Evolutionary conservation across 2,888 invertebrate species (phyloP).

Genomic region (Macaria notata): DNA sequence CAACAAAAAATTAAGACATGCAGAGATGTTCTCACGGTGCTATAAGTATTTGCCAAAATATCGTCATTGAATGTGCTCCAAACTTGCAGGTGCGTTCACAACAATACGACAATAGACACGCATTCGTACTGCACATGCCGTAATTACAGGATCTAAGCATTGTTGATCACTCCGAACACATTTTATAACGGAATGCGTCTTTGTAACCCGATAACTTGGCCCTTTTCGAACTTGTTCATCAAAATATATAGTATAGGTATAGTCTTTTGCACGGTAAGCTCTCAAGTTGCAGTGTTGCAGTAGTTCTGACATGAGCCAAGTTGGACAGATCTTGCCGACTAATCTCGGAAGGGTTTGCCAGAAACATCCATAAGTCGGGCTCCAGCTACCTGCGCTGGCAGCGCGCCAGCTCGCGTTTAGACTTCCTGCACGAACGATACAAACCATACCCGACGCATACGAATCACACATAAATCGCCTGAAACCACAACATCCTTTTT

Average conservation of each 20-base stretch:
- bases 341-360: slow-evolving; percentile 5
- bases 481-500: slow-evolving; percentile 17
- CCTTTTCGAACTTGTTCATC: slow-evolving; percentile 1
- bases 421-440: slow-evolving; percentile 28
- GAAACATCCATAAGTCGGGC: slow-evolving; percentile 8
- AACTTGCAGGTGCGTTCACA: slow-evolving; percentile 59
- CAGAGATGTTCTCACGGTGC: slow-evolving; percentile 55
- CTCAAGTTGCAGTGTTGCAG: not conserved
- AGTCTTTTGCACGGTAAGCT: not conserved
- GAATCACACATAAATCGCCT: slow-evolving; percentile 11
- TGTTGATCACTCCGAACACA: slow-evolving; percentile 41
- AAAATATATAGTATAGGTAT: no score
- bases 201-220: slow-evolving; percentile 33
- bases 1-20: not conserved
- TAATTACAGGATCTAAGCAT: slow-evolving; percentile 58
- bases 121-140: slow-evolving; percentile 31
- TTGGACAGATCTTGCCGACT: slow-evolving; percentile 2
- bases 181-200: slow-evolving; percentile 52
- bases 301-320: not conserved
- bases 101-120: slow-evolving; percentile 37
- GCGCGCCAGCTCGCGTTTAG: slow-evolving; percentile 29
- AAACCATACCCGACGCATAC: slow-evolving; percentile 20
- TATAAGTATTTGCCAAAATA: slow-evolving; percentile 56
- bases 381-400: slow-evolving; percentile 17
- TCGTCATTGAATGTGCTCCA: slow-evolving; percentile 37